A percentile compares a stretch with the other conserved stretches of the same genome.
Conservation (phyloP, 2,888 invertebrate species). For the Dicyrtoma fusca region DNA sequence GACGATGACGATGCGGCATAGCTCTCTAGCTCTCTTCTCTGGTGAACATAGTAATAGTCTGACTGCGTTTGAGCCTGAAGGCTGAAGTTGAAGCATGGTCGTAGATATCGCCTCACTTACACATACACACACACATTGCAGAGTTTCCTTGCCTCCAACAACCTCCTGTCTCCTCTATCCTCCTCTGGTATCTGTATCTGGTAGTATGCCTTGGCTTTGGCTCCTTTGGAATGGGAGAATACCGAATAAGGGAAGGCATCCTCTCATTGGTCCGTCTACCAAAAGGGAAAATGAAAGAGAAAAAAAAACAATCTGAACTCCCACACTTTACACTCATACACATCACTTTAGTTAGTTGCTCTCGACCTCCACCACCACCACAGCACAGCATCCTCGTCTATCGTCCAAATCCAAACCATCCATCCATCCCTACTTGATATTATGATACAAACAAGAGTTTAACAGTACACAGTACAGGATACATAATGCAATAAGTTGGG, state of each 20-base stretch:
- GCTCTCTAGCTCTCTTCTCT: no score
- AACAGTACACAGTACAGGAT: no score
- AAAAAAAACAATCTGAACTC: slow-evolving; percentile 43
- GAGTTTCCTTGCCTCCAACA: slow-evolving; percentile 1
- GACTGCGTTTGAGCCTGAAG: slow-evolving; percentile 34
- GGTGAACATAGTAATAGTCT: no score
- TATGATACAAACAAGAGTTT: no score
- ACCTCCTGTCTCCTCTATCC: slow-evolving; percentile 18
- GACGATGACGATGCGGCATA: slow-evolving; percentile 24
- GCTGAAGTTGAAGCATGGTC: slow-evolving; percentile 17
- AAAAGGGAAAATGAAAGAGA: slow-evolving; percentile 41
- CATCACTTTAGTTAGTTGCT: slow-evolving; percentile 9
- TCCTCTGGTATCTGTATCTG: not conserved
- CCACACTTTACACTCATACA: slow-evolving; percentile 37
- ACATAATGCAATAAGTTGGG: no score
- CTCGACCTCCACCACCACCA: slow-evolving; percentile 5
- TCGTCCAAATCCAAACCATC: slow-evolving; percentile 5
- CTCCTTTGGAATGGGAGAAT: slow-evolving; percentile 36
- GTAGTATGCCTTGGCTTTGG: not conserved
- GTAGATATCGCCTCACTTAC: not conserved
- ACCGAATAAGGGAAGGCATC: slow-evolving; percentile 44
- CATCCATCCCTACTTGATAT: not conserved
- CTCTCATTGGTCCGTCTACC: slow-evolving; percentile 41
- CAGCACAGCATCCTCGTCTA: not conserved
- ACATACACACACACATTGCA: not conserved